These are phyloP conservation scores for Panthera tigris DNA, from an alignment of 2,113 vertebrate species.

Conservation along the genomic window DNA sequence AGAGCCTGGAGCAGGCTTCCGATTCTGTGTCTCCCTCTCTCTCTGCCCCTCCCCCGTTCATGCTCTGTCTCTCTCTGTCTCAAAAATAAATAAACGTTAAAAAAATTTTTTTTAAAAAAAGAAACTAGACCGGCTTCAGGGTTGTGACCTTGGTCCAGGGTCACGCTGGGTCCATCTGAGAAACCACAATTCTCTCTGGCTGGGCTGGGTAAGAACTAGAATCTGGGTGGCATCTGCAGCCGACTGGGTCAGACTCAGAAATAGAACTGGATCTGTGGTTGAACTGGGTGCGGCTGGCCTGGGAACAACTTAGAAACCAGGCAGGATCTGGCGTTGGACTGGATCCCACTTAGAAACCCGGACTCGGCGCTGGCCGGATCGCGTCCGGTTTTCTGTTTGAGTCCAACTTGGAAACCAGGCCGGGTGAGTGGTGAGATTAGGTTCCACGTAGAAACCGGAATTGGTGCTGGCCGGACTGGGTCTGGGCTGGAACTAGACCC, in stretches of 20 bases:
- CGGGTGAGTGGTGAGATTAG: neutral
- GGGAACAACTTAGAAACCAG: neutral
- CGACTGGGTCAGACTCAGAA: neutral
- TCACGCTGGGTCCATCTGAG: neutral
- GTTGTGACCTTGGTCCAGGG: neutral
- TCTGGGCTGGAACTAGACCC: neutral
- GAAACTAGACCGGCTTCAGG: neutral
- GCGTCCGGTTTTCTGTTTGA: too few relatives aligned
- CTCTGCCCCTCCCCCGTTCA: too few relatives aligned
- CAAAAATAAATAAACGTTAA: too few relatives aligned
- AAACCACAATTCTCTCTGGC: neutral
- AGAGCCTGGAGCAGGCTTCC: too few relatives aligned
- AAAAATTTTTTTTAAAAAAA: too few relatives aligned
- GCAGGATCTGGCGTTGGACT: neutral
- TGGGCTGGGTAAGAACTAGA: neutral
- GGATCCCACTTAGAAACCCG: neutral
- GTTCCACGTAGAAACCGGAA: neutral
- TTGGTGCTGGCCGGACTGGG: neutral
- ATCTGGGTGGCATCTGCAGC: neutral
- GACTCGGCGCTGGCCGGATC: neutral
- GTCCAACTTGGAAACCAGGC: neutral
- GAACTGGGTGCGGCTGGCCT: neutral
- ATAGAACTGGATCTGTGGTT: neutral
- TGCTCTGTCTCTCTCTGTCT: too few relatives aligned
- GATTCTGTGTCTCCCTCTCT: too few relatives aligned